Evolutionary conservation across 2,797 vertebrate species (phyloP), one percentile per base, ranked within the genome.

Genomic region (Characodon lateralis): DNA sequence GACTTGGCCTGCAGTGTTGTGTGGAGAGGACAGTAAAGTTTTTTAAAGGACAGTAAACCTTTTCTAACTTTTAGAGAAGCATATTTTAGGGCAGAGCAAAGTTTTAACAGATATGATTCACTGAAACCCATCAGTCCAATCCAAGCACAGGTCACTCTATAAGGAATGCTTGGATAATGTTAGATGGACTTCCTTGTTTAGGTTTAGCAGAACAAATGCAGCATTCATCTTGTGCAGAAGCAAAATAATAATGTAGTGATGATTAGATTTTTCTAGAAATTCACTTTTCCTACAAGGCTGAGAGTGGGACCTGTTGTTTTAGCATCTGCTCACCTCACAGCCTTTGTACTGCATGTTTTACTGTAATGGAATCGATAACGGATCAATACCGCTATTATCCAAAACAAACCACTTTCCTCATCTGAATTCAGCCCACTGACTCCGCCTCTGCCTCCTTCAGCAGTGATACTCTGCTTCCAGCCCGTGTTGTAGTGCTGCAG

Each of bases 341-440:
- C 16, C 70, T 9, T 56, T 48, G 70, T 65, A 18, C 61, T 0
- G 1, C 65, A 51, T 1, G 39, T 70, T 84, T 77, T 46, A 43
- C 85, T 74, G 76, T 78, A 82, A 87, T 79, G 73, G 70, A 66
- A 84, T 81, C 73, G 14, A 92, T 85, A 2, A 16, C 10, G 0
- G 51, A 83, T 91, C 89, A 81, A 90, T 92, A 78, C 18, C 3
- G 46, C 84, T 61, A 83, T 92, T 89, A 90, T 86, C 89, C 82
- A 79, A 87, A 88, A 79, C 86, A 89, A 86, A 85, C 80, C 71
- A 4, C 63, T 58, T 5, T 26, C 46, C 81, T 82, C 43, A 73
- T 91, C 82, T 70, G 80, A 81, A 88, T 80, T 81, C 72, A 13
- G 48, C 71, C 70, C 51, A 56, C 74, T 48, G 83, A 55, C 77